Conservation (phyloP, 2,888 invertebrate genomes). For the Chrysotoxum bicinctum region DNA sequence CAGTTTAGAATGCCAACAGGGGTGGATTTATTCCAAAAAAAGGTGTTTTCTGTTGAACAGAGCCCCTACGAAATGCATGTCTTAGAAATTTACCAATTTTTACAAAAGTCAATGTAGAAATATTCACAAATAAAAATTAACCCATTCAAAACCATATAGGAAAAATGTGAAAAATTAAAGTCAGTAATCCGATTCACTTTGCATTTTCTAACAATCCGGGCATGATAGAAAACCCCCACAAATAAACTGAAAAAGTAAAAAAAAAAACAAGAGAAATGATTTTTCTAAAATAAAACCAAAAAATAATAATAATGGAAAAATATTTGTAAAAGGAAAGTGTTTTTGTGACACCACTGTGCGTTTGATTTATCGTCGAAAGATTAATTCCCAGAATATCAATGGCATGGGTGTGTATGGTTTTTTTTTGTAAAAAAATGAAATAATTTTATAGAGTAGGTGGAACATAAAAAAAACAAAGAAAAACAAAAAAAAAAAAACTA, state of each 20-base stretch:
- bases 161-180: neutral
- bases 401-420: neutral
- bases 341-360: slow-evolving; percentile 65
- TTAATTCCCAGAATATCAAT: slow-evolving; percentile 38
- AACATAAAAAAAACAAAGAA: neutral
- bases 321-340: slow-evolving; percentile 51
- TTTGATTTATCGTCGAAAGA: slow-evolving; percentile 63
- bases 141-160: neutral
- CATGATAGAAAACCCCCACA: neutral
- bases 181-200: neutral
- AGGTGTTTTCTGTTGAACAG: neutral
- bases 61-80: neutral
- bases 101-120: neutral
- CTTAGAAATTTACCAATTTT: neutral
- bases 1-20: neutral
- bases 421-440: slow-evolving; percentile 44
- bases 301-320: slow-evolving; percentile 33
- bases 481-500: neutral
- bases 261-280: slow-evolving; percentile 42
- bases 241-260: neutral
- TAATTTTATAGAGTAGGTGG: slow-evolving; percentile 35
- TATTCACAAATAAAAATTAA: neutral
- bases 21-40: neutral
- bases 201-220: neutral
- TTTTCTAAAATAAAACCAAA: slow-evolving; percentile 5